Percentiles rank a stretch among this genome's conserved stretches.
Conservation (phyloP, 2,113 vertebrate genomes). For the Uria lomvia region DNA sequence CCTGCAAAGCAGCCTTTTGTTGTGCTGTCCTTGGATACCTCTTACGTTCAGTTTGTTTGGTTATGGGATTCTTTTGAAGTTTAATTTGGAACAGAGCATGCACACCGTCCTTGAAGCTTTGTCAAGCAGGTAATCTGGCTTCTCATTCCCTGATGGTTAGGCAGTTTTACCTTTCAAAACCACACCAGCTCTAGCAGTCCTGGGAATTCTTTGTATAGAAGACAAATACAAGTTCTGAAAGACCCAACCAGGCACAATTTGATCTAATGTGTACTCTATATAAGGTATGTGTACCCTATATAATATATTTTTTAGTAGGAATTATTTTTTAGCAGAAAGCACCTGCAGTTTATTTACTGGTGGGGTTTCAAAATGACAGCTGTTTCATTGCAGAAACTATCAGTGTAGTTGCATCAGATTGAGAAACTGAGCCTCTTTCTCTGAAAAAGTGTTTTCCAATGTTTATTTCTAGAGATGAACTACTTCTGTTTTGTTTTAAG, state of each 20-base stretch:
- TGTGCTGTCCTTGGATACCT: background rate
- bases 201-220: background rate
- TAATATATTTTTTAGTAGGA: background rate
- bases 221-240: background rate
- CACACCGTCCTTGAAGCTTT: background rate
- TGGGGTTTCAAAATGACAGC: background rate
- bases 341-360: background rate
- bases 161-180: background rate
- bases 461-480: background rate
- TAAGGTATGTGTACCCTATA: background rate
- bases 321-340: background rate
- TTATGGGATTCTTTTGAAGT: constrained; percentile 28
- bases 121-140: background rate
- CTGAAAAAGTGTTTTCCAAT: background rate
- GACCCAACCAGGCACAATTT: background rate
- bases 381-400: background rate
- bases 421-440: background rate
- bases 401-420: background rate
- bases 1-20: background rate
- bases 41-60: background rate
- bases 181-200: background rate
- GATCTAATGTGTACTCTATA: background rate
- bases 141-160: background rate
- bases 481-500: background rate
- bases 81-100: background rate